Evolutionary conservation across 2,797 vertebrate genomes (phyloP).

Genomic region (Alosa sapidissima): DNA sequence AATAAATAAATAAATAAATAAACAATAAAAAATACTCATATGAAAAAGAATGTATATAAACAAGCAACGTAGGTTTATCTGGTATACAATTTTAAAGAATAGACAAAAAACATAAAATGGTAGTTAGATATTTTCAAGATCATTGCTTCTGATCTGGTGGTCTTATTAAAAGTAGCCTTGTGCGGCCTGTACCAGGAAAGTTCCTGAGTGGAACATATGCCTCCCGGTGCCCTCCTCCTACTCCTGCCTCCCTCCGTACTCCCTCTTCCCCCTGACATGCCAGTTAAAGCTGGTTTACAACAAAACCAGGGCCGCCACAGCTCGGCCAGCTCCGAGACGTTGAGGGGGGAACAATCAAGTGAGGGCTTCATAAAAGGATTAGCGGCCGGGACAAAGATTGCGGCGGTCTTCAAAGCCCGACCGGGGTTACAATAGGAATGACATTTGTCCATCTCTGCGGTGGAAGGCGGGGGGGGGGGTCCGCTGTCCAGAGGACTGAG

Average conservation of each 20-base stretch:
- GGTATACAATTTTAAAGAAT: neutral
- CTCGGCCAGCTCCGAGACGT: slow-evolving; percentile 43
- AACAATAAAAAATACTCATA: too few species aligned
- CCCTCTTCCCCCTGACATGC: slow-evolving; percentile 63
- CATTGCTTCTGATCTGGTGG: too few species aligned
- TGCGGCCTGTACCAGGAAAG: slow-evolving; percentile 56
- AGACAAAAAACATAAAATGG: neutral
- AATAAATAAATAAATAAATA: neutral
- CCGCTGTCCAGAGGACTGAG: slow-evolving; percentile 63
- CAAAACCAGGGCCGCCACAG: slow-evolving; percentile 50
- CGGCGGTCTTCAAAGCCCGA: slow-evolving; percentile 79
- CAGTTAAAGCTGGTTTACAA: slow-evolving; percentile 38
- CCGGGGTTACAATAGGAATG: slow-evolving; percentile 78
- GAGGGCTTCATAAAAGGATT: slow-evolving; percentile 82
- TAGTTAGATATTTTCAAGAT: too few species aligned
- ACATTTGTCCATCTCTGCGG: slow-evolving; percentile 86
- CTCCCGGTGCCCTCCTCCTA: neutral
- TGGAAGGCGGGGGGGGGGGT: slow-evolving; percentile 64
- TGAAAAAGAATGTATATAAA: neutral
- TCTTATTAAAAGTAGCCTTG: slow-evolving; percentile 34
- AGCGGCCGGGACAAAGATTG: slow-evolving; percentile 78
- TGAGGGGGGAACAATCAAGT: slow-evolving; percentile 65
- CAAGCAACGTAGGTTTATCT: neutral
- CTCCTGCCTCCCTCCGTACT: slow-evolving; percentile 51
- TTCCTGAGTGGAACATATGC: slow-evolving; percentile 64